Conservation (phyloP, 2,797 vertebrate species). For the Pseudomugil gertrudae region DNA sequence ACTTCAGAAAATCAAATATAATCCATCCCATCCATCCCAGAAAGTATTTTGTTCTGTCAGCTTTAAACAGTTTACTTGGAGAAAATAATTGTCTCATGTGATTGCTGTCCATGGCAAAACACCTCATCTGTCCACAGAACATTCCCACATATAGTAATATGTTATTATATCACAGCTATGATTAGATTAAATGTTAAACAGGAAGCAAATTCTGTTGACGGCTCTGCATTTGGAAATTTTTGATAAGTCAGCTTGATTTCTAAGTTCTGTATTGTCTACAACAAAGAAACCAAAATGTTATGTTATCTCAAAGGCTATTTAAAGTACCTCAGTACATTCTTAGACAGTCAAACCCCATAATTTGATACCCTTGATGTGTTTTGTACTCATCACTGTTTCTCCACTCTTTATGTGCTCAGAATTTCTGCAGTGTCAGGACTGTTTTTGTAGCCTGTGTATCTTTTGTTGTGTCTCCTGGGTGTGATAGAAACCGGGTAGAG, state of each 20-base stretch:
- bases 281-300: not conserved
- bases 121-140: not conserved
- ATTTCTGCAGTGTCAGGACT: conserved; percentile 36
- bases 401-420: conserved; percentile 38
- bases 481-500: conserved; percentile 32
- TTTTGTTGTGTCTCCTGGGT: conserved; percentile 67
- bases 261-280: not conserved
- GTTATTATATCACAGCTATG: not conserved
- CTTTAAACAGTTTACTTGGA: not conserved
- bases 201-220: not conserved
- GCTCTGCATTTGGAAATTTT: not conserved
- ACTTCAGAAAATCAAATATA: not conserved
- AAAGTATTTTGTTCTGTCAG: too few species aligned
- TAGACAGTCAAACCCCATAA: not conserved
- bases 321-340: not conserved
- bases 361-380: conserved; percentile 3
- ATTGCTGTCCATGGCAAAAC: not conserved
- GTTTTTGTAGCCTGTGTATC: conserved; percentile 52
- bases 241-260: not conserved
- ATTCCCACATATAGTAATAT: not conserved
- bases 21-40: not conserved
- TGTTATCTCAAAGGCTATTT: conserved; percentile 12
- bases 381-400: conserved; percentile 23
- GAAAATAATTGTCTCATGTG: not conserved
- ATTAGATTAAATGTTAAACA: not conserved